A percentile compares a stretch with the other conserved stretches of the same genome.
These are phyloP conservation scores for Cyprinodon variegatus DNA, from an alignment of 2,113 vertebrate species.

Conservation along the genomic window DNA sequence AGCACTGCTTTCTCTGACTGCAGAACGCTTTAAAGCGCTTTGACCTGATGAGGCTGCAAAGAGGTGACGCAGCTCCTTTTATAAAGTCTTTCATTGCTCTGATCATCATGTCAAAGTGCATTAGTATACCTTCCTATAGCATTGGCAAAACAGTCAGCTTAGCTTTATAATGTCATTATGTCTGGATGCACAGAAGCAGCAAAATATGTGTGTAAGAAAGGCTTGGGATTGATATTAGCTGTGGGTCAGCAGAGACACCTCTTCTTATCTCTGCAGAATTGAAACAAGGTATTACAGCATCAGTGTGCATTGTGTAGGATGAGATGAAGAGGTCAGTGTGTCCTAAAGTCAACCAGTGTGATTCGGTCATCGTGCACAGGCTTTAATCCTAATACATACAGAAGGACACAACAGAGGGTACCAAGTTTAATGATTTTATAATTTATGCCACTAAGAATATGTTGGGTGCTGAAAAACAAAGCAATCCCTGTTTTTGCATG, in stretches of 20 bases:
- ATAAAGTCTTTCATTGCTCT: constrained; percentile 26
- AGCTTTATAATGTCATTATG: constrained; percentile 37
- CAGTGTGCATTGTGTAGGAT: background rate
- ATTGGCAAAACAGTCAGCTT: constrained; percentile 65
- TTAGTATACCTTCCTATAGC: constrained; percentile 52
- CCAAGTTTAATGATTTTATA: background rate
- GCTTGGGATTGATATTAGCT: constrained; percentile 52
- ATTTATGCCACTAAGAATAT: too few relatives aligned
- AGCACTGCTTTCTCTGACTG: constrained; percentile 12
- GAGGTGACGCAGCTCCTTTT: constrained; percentile 41
- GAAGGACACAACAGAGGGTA: background rate
- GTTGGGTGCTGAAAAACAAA: too few relatives aligned
- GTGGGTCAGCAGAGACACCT: constrained; percentile 29
- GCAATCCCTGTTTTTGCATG: too few relatives aligned
- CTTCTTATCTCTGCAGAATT: constrained; percentile 18
- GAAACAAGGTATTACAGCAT: constrained; percentile 16
- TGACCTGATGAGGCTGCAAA: constrained; percentile 28
- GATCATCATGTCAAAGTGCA: constrained; percentile 54
- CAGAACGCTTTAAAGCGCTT: constrained; percentile 21
- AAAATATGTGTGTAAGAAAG: constrained; percentile 1
- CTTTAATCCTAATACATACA: background rate
- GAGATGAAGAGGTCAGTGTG: constrained; percentile 3
- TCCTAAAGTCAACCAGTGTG: background rate
- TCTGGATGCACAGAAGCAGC: constrained; percentile 51
- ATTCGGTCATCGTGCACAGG: background rate